A percentile compares a stretch with the other conserved stretches of the same genome.
phyloP scores from a whole-genome alignment of 2,797 vertebrate species.

The Coranthus polyacanthus region DNA sequence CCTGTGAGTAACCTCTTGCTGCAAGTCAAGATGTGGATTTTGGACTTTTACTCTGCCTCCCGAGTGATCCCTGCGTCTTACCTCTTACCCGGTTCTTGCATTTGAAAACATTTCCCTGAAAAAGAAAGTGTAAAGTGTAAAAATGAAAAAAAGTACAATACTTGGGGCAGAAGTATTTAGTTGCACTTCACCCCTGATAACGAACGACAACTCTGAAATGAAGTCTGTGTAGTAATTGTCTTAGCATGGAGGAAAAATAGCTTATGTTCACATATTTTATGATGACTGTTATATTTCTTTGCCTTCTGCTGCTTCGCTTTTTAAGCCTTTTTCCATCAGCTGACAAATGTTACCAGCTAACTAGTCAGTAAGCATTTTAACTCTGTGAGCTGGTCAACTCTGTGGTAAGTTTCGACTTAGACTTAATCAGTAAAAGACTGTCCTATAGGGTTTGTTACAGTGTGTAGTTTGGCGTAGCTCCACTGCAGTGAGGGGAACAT shows the following conservation, averaged over 20 bases:
- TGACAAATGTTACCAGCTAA: slow-evolving; percentile 7
- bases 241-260: background rate
- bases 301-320: slow-evolving; percentile 8
- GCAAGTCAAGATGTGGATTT: too few species aligned
- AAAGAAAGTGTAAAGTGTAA: too few species aligned
- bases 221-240: slow-evolving; percentile 5
- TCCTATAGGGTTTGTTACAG: too few species aligned
- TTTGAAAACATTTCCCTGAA: too few species aligned
- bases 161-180: too few species aligned
- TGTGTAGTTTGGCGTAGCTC: background rate
- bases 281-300: slow-evolving; percentile 21
- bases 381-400: background rate
- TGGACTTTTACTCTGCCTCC: too few species aligned
- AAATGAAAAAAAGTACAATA: too few species aligned
- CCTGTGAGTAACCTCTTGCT: too few species aligned
- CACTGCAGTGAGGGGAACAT: background rate
- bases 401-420: too few species aligned
- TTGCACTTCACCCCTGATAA: too few species aligned
- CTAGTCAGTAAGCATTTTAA: slow-evolving; percentile 7
- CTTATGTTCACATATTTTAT: slow-evolving; percentile 20
- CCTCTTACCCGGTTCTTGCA: too few species aligned
- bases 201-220: background rate
- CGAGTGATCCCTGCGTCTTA: too few species aligned
- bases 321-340: slow-evolving; percentile 6
- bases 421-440: background rate